A percentile compares a stretch with the other conserved stretches of the same genome.
Conservation (phyloP, 2,113 vertebrate species). For the Pelecanoides urinatrix region DNA sequence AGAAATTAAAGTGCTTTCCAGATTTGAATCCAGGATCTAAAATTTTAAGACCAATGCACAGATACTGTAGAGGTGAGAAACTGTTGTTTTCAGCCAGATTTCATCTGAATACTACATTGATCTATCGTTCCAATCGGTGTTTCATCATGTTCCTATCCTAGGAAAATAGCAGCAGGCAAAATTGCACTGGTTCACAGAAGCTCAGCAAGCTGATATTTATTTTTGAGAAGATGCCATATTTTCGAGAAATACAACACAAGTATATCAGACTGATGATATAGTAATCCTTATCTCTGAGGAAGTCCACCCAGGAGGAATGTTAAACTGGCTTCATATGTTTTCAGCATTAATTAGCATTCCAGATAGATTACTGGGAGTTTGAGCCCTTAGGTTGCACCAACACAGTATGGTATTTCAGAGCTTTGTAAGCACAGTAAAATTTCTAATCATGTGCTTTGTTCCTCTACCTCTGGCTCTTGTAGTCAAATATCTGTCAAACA, state of each 20-base stretch:
- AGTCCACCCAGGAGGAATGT: not conserved
- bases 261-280: not conserved
- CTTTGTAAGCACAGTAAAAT: not conserved
- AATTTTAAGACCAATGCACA: constrained; percentile 25
- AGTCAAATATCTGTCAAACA: not conserved
- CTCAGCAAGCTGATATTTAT: not conserved
- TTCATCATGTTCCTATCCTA: not conserved
- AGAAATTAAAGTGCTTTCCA: constrained; percentile 16
- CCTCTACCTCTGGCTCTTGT: not conserved
- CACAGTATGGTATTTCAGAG: not conserved
- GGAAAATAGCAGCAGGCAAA: constrained; percentile 21
- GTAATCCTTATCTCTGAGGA: not conserved
- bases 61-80: constrained; percentile 11
- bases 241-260: not conserved
- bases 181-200: not conserved
- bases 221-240: constrained; percentile 7
- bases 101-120: not conserved
- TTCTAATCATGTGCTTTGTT: not conserved
- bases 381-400: not conserved
- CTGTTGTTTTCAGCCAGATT: not conserved
- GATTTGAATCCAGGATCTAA: constrained; percentile 17
- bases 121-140: not conserved
- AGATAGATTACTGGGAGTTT: not conserved
- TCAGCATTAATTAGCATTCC: constrained; percentile 6
- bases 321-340: not conserved